These are phyloP conservation scores for Abscondita cerata DNA, from an alignment of 2,888 invertebrate species.

Conservation along the genomic window DNA sequence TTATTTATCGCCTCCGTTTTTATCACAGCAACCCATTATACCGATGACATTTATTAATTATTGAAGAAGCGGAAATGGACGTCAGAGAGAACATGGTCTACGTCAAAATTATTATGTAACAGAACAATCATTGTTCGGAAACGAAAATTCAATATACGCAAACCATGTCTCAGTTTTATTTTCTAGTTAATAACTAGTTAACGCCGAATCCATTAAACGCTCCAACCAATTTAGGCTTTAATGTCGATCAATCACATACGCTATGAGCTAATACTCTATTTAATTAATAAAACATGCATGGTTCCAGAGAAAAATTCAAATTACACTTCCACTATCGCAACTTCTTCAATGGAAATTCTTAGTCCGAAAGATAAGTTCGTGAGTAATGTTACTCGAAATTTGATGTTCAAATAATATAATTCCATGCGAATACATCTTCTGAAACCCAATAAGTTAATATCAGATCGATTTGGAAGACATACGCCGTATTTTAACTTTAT, in stretches of 20 bases:
- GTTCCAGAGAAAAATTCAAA: too few relatives aligned
- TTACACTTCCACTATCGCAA: too few relatives aligned
- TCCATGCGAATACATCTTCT: conserved; percentile 7
- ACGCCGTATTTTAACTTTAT: conserved; percentile 27
- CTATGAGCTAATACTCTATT: background rate
- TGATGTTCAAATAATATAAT: conserved; percentile 18
- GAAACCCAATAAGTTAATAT: conserved; percentile 25
- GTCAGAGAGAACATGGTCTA: conserved; percentile 27
- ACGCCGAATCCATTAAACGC: background rate
- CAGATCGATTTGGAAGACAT: conserved; percentile 18
- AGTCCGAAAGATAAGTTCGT: too few relatives aligned
- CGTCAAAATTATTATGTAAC: conserved; percentile 26
- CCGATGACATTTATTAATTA: conserved; percentile 47
- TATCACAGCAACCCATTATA: conserved; percentile 38
- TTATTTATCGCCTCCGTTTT: conserved; percentile 46
- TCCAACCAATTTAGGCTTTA: conserved; percentile 19
- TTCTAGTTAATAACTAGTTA: conserved; percentile 11
- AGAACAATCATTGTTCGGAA: conserved; percentile 27
- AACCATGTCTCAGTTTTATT: too few relatives aligned
- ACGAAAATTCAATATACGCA: conserved; percentile 28
- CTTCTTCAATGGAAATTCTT: too few relatives aligned
- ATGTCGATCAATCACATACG: conserved; percentile 22
- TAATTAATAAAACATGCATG: too few relatives aligned
- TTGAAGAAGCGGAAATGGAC: conserved; percentile 37
- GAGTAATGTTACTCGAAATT: too few relatives aligned